Percentiles rank a stretch among this genome's conserved stretches.
These are phyloP conservation scores for Pocota personata DNA, from an alignment of 2,888 invertebrate genomes.

Conservation along the genomic window DNA sequence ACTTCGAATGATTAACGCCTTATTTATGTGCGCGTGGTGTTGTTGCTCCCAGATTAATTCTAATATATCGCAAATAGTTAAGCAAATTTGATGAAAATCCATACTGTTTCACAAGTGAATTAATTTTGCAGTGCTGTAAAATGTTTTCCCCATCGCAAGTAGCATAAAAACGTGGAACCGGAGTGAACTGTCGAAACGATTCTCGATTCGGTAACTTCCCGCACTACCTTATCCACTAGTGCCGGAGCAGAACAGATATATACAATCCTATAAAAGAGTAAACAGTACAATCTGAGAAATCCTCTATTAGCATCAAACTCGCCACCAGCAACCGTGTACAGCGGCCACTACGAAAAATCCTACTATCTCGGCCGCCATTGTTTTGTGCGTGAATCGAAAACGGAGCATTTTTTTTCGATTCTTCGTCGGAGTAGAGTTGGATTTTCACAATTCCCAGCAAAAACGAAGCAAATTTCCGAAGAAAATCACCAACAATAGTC, in stretches of 20 bases:
- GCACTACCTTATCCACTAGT: slow-evolving; percentile 48
- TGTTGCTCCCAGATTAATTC: slow-evolving; percentile 5
- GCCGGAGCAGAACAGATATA: slow-evolving; percentile 32
- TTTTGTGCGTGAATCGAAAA: slow-evolving; percentile 70
- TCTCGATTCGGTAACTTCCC: slow-evolving; percentile 48
- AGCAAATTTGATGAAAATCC: neutral
- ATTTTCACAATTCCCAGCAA: slow-evolving; percentile 43
- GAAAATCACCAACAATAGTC: neutral
- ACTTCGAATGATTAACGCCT: slow-evolving; percentile 62
- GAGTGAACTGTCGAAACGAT: slow-evolving; percentile 37
- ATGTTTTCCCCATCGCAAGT: neutral
- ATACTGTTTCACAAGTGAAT: neutral
- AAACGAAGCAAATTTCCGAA: slow-evolving; percentile 9
- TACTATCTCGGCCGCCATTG: slow-evolving; percentile 72
- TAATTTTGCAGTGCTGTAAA: neutral
- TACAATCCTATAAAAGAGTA: slow-evolving; percentile 25
- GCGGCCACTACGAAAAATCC: slow-evolving; percentile 71
- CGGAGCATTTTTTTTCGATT: slow-evolving; percentile 70
- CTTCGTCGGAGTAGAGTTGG: slow-evolving; percentile 57
- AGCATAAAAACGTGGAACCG: slow-evolving; percentile 63
- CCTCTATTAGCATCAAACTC: slow-evolving; percentile 19
- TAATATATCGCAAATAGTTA: neutral
- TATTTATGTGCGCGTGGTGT: slow-evolving; percentile 56
- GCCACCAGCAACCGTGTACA: slow-evolving; percentile 59
- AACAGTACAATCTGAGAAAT: slow-evolving; percentile 38